These are phyloP conservation scores for Torymus auratus DNA, from an alignment of 2,888 invertebrate species.

Conservation along the genomic window DNA sequence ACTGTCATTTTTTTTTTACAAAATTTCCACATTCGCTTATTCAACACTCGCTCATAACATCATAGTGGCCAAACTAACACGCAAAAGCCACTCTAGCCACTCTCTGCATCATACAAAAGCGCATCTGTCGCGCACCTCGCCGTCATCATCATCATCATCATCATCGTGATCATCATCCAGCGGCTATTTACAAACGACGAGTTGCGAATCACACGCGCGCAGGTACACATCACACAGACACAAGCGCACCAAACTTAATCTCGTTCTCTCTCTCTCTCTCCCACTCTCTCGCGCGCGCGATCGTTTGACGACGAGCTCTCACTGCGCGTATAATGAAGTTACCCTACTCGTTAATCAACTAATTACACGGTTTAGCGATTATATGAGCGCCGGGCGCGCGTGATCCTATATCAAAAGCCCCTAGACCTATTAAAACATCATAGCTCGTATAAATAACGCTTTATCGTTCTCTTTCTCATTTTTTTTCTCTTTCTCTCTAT, in stretches of 20 bases:
- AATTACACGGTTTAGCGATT: slow-evolving; percentile 63
- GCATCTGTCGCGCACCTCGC: not conserved
- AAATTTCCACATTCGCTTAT: no score
- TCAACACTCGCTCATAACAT: no score
- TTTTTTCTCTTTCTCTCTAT: not conserved
- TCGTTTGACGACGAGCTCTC: not conserved
- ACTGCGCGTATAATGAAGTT: slow-evolving; percentile 60
- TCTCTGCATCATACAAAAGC: not conserved
- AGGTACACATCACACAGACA: not conserved
- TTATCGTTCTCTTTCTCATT: slow-evolving; percentile 6
- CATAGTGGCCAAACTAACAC: no score
- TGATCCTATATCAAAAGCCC: slow-evolving; percentile 8
- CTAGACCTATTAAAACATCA: slow-evolving; percentile 48
- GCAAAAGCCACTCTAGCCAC: no score
- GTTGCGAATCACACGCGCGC: not conserved
- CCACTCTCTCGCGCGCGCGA: not conserved
- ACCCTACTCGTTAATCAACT: slow-evolving; percentile 62
- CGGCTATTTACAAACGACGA: slow-evolving; percentile 40
- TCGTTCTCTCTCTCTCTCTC: slow-evolving; percentile 20
- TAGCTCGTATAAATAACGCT: slow-evolving; percentile 49
- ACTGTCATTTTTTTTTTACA: not conserved
- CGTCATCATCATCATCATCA: no score
- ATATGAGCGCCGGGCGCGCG: slow-evolving; percentile 28
- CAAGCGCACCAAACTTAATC: slow-evolving; percentile 8
- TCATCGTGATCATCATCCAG: no score